These are phyloP conservation scores for Drosophila robusta DNA, from an alignment of 2,888 invertebrate species.

Conservation along the genomic window DNA sequence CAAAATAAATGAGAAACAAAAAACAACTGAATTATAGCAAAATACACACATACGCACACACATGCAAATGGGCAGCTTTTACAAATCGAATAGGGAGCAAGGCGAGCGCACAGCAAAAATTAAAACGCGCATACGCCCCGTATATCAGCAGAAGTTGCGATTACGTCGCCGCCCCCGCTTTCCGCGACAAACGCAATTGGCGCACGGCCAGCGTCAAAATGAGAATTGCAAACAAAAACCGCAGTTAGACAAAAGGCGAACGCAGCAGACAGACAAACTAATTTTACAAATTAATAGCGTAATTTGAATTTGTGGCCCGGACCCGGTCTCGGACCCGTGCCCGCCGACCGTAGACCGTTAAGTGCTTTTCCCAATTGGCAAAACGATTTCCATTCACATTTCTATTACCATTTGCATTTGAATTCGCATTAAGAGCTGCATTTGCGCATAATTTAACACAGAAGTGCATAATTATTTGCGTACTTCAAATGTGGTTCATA, in stretches of 20 bases:
- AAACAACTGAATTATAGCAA: conserved; percentile 42
- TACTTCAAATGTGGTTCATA: conserved; percentile 15
- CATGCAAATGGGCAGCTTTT: not conserved
- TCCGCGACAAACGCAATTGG: conserved; percentile 42
- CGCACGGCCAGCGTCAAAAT: conserved; percentile 61
- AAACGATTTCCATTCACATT: conserved; percentile 18
- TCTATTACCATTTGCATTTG: conserved; percentile 17
- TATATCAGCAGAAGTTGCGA: conserved; percentile 54
- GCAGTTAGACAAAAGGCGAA: conserved; percentile 63
- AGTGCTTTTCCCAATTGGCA: conserved; percentile 50
- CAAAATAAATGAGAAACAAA: conserved; percentile 11
- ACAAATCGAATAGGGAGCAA: too few species aligned
- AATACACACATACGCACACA: conserved; percentile 9
- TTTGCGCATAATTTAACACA: not conserved
- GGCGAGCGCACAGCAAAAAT: not conserved
- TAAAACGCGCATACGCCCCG: conserved; percentile 57
- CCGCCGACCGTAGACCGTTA: conserved; percentile 33
- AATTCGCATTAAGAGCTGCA: conserved; percentile 1
- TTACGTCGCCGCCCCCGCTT: conserved; percentile 14
- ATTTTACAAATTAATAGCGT: conserved; percentile 73
- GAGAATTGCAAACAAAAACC: conserved; percentile 62
- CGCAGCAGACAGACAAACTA: conserved; percentile 48
- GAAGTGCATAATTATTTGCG: conserved; percentile 34
- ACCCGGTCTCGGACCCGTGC: not conserved
- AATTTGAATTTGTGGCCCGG: conserved; percentile 60